Percentiles rank a stretch among this genome's conserved stretches.
These are phyloP conservation scores for Drosophila orena DNA, from an alignment of 1,140 invertebrate genomes.

Conservation along the genomic window DNA sequence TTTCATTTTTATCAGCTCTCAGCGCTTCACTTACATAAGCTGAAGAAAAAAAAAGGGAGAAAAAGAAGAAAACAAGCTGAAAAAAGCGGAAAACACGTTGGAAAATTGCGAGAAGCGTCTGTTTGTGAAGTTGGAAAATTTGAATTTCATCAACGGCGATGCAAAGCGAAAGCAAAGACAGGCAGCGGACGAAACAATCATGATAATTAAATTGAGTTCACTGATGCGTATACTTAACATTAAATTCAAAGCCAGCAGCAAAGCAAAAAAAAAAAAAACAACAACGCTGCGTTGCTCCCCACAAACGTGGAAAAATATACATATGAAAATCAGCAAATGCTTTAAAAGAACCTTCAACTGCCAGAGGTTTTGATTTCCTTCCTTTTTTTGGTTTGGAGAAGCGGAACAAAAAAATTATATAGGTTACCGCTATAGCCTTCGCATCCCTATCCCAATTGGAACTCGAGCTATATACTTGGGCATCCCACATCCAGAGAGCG, in stretches of 20 bases:
- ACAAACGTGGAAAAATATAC: conserved; percentile 1
- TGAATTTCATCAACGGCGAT: conserved; percentile 57
- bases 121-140: conserved; percentile 75
- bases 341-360: conserved; percentile 79
- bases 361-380: conserved; percentile 25
- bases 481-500: conserved; percentile 11
- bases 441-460: conserved; percentile 60
- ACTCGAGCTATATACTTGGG: conserved; percentile 36
- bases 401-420: conserved; percentile 72
- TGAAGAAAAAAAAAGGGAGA: background rate
- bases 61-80: conserved; percentile 13
- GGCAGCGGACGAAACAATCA: conserved; percentile 75
- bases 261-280: conserved; percentile 25
- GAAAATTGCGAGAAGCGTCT: conserved; percentile 48
- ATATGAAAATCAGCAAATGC: conserved; percentile 30
- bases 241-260: conserved; percentile 65
- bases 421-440: conserved; percentile 65
- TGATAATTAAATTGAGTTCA: conserved; percentile 83
- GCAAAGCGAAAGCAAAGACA: conserved; percentile 51
- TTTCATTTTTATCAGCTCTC: conserved; percentile 66
- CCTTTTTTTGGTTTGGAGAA: conserved; percentile 21
- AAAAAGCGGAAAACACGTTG: conserved; percentile 48
- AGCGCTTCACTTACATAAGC: conserved; percentile 64
- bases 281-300: conserved; percentile 8
- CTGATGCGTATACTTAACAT: conserved; percentile 83